Conservation (phyloP, 2,113 vertebrate genomes). For the Phodopus roborovskii region DNA sequence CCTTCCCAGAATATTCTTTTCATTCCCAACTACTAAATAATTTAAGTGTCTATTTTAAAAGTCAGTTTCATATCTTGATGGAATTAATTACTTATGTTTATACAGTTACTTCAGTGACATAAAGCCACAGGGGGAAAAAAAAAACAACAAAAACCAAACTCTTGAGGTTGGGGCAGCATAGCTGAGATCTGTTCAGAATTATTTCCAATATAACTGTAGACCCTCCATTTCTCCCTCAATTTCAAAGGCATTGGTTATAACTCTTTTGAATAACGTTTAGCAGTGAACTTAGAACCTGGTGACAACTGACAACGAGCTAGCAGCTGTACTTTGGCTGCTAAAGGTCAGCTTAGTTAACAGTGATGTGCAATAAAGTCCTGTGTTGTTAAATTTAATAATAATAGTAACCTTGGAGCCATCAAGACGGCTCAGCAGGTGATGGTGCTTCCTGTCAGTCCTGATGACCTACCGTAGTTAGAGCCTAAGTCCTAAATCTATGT, state of each 20-base stretch:
- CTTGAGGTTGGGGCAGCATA: not conserved
- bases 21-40: not conserved
- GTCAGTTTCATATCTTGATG: conserved; percentile 20
- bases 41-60: conserved; percentile 34
- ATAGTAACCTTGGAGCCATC: not conserved
- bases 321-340: not conserved
- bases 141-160: not conserved
- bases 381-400: not conserved
- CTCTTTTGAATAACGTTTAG: not conserved
- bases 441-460: too few relatives aligned
- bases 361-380: not conserved
- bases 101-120: not conserved
- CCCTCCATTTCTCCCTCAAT: not conserved
- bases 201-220: not conserved
- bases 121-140: not conserved
- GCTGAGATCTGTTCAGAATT: not conserved
- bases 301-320: not conserved
- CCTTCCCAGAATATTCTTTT: not conserved
- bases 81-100: conserved; percentile 37
- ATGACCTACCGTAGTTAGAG: not conserved
- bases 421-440: not conserved
- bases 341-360: not conserved
- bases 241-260: not conserved
- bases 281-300: not conserved
- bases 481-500: not conserved